A percentile compares a stretch with the other conserved stretches of the same genome.
These are phyloP conservation scores for Pangasianodon gigas DNA, from an alignment of 2,113 vertebrate genomes.

Conservation along the genomic window DNA sequence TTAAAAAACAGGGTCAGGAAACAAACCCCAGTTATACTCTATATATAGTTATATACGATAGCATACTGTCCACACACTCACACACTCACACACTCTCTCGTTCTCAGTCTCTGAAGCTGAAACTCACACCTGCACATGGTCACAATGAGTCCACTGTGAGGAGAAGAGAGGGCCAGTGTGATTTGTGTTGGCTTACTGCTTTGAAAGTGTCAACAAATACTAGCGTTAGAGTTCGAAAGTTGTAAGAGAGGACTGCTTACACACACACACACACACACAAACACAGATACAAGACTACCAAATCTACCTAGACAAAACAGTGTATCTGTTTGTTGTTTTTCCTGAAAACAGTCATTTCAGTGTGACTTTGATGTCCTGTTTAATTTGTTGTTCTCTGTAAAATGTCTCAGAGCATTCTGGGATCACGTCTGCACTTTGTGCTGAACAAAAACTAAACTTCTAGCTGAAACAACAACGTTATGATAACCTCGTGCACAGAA, in stretches of 20 bases:
- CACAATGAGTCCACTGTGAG: constrained; percentile 3
- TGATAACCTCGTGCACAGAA: not conserved
- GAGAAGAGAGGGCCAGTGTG: not conserved
- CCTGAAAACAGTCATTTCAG: not conserved
- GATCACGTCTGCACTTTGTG: not conserved
- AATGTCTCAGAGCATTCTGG: not conserved
- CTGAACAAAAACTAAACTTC: not conserved
- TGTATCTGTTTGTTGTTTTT: not conserved
- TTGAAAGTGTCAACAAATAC: not conserved
- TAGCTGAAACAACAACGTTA: not conserved
- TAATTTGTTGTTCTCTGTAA: not conserved
- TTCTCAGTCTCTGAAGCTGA: not conserved
- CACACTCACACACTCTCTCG: not conserved
- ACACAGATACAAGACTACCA: not conserved
- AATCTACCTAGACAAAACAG: not conserved
- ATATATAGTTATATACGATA: not conserved
- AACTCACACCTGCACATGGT: not conserved
- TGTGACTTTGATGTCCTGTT: not conserved
- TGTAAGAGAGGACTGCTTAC: not conserved
- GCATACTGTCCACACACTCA: not conserved
- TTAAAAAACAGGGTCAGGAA: not conserved
- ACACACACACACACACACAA: not conserved
- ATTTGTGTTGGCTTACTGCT: not conserved
- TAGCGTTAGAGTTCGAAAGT: not conserved
- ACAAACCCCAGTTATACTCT: not conserved